Base-by-base conservation (phyloP, 2,888 invertebrate species). In the Chymomyza fuscimana region DNA sequence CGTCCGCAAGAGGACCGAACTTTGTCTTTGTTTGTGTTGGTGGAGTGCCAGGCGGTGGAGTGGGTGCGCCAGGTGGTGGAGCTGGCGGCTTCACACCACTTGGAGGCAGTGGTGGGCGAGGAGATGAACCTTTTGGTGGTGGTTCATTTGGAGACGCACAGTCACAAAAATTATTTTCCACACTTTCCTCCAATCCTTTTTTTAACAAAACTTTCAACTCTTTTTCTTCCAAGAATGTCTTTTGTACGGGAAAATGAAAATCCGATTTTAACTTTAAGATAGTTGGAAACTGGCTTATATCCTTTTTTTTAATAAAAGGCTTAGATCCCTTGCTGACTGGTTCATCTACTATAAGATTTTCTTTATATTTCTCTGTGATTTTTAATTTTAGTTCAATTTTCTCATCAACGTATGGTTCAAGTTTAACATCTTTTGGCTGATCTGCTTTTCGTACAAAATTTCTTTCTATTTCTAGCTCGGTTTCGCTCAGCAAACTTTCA, bases 1-100 rank as follows among this genome's bases (percentile, higher is more conserved):
- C 94, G 93, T 99, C 99, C 16, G 95, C 93, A 81, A 99, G 91
- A 0, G 95, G 95, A 0, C 97, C 84, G 61, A 85, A 85, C 1
- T 61, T 82, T 5, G 85, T 87, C 58, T 84, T 85, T 0, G 85
- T 94, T 89, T 94, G 94, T 74, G 92, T 90, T 65, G 93, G 93
- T 12, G 93, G 93, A 19, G 93, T 92, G 4, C 92, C 93, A 5
- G 93, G 92, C 4, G 92, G 93, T 22, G 92, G 91, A 32, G 67
- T 73, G 2, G 77, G 65, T 3, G 84, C 63, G 6, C 78, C 62
- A 1, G 70, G 29, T 5, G 10, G 59, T 9, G 60, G 65, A 0
- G 60, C 16, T 5, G 70, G 67, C 12, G 68, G 50, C 12, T 32
- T n/a, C 5, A 19, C 60, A 22, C 59, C 59, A 9, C 5, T 25